phyloP scores from a whole-genome alignment of 2,797 vertebrate genomes.

The Triplophysa yarkandensis region DNA sequence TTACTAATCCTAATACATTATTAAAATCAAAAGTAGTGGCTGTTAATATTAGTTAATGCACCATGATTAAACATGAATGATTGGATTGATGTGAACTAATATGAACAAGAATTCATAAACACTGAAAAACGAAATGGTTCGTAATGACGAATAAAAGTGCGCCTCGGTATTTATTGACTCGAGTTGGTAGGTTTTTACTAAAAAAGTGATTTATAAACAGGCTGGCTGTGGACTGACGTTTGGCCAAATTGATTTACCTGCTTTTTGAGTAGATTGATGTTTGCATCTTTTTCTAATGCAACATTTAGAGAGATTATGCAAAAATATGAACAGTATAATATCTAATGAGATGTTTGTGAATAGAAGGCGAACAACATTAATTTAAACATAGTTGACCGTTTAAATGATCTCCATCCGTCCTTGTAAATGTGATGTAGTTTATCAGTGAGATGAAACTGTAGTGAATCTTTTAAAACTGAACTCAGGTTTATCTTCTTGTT shows the following conservation, averaged over 20 bases:
- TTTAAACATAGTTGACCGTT: neutral
- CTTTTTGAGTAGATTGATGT: neutral
- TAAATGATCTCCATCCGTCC: neutral
- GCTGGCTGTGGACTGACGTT: neutral
- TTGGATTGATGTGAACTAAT: too few relatives aligned
- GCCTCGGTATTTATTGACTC: neutral
- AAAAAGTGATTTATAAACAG: too few relatives aligned
- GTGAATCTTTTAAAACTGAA: neutral
- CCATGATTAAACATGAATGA: too few relatives aligned
- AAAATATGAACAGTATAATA: conserved; percentile 13
- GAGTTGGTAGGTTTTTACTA: too few relatives aligned
- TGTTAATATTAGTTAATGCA: too few relatives aligned
- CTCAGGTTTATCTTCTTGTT: neutral
- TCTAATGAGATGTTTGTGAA: neutral
- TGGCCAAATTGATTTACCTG: neutral
- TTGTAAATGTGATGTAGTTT: neutral
- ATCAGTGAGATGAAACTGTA: neutral
- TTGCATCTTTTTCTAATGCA: conserved; percentile 5
- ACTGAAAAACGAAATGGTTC: too few relatives aligned
- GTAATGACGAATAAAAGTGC: too few relatives aligned
- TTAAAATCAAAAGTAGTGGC: too few relatives aligned
- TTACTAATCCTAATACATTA: too few relatives aligned
- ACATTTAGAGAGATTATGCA: neutral
- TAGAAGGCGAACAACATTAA: neutral
- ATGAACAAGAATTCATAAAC: too few relatives aligned